A percentile compares a stretch with the other conserved stretches of the same genome.
Conservation (phyloP, 2,888 invertebrate genomes). For the Acleris emargana region DNA sequence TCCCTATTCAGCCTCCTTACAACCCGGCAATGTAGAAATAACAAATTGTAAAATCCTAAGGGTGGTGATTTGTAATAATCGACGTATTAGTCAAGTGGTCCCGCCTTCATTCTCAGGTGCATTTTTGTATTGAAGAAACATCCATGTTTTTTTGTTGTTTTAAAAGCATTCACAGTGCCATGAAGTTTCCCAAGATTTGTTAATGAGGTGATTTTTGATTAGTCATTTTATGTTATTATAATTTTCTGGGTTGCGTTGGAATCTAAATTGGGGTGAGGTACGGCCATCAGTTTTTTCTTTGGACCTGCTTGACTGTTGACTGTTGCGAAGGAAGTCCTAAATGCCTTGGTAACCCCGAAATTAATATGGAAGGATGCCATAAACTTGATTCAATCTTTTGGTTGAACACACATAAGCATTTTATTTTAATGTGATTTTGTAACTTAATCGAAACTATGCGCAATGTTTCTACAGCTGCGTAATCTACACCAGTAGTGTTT, state of each 20-base stretch:
- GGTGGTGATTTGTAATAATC: slow-evolving; percentile 72
- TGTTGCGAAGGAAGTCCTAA: neutral
- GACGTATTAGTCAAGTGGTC: slow-evolving; percentile 80
- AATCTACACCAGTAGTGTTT: slow-evolving; percentile 22
- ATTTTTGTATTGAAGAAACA: slow-evolving; percentile 81
- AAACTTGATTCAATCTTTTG: slow-evolving; percentile 11
- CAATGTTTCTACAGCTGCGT: slow-evolving; percentile 23
- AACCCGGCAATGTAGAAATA: slow-evolving; percentile 46
- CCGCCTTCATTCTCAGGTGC: slow-evolving; percentile 83
- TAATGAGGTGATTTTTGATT: slow-evolving; percentile 69
- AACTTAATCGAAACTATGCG: slow-evolving; percentile 24
- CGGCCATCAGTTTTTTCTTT: slow-evolving; percentile 38
- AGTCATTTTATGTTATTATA: slow-evolving; percentile 72
- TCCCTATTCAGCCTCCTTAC: neutral
- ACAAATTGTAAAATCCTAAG: slow-evolving; percentile 41
- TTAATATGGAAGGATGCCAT: no score
- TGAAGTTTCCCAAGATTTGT: slow-evolving; percentile 74
- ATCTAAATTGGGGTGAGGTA: slow-evolving; percentile 70
- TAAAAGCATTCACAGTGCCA: slow-evolving; percentile 72
- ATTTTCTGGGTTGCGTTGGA: slow-evolving; percentile 70
- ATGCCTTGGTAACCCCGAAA: no score
- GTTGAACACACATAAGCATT: slow-evolving; percentile 3
- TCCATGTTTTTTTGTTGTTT: slow-evolving; percentile 76
- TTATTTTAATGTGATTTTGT: slow-evolving; percentile 12
- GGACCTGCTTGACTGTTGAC: slow-evolving; percentile 4